Base-by-base conservation (phyloP, 2,888 invertebrate species). In the Eupithecia vulgata region DNA sequence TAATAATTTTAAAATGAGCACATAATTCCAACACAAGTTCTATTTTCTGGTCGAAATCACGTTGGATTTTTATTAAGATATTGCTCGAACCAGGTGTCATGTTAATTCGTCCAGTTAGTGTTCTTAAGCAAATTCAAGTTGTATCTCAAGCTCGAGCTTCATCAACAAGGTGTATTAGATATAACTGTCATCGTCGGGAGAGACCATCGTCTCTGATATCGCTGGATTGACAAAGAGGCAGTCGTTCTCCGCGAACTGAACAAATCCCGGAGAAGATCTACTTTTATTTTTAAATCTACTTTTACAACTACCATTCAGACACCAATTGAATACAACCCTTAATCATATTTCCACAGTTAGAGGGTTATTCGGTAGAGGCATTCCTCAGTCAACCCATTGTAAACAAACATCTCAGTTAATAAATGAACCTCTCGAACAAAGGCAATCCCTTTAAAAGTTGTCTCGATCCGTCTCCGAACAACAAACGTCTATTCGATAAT, bases 401-500 rank as follows among this genome's bases (percentile, higher is more conserved):
- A 40, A 65, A 64, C 34, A 34, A 65, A 64, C 34, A 34, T 64
- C 25, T 25, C 65, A 75, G 66, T 71, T 79, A 76, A 71, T 75
- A 77, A 75, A 75, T 67, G 70, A 75, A 70, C 72, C 71, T 59
- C 64, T 67, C 52, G 35, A 72, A 78, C 70, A 73, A 71, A 73
- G 68, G 68, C 76, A 75, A 79, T 79, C 74, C 70, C 73, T 78
- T 79, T 70, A 76, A 70, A 78, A 77, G 76, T 77, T 76, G 69
- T 45, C 68, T n/a, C 73, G 71, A 80, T 80, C 79, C 69, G 68
- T 80, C 79, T 80, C 70, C 37, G 66, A 78, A 77, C 77, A 80
- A 80, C 78, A 80, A 80, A 77, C 76, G 80, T 76, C 74, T 73
- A 73, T 72, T 75, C 78, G 75, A 80, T 80, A 80, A 80, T 80